Evolutionary conservation across 2,888 invertebrate species (phyloP), one percentile per base, ranked within the genome.

Genomic region (Hydriomena furcata): DNA sequence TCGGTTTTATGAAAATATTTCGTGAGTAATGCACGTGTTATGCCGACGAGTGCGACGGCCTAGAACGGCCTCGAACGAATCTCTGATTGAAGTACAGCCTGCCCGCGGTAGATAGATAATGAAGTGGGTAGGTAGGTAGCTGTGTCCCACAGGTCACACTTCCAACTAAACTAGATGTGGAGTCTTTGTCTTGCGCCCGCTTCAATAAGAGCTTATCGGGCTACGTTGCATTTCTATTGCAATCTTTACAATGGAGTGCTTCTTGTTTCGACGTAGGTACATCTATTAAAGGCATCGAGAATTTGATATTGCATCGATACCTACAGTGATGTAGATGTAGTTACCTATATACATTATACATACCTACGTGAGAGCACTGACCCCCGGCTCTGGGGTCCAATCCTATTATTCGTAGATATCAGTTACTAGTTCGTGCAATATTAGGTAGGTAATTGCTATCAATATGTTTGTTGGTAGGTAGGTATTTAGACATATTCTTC

Each of bases 1-100:
- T 85, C 80, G 87, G 81, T 84, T 88, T 88, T 89, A 89, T 90
- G 90, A 89, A 90, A 89, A 90, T 90, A 90, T 90, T 89, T 90
- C 81, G 90, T 90, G 90, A 89, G 89, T 89, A 89, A 90, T 89
- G 87, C 90, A 89, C 90, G 88, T 89, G 90, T 84, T 87, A 87
- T 89, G 84, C 79, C 71, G 71, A 66, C 62, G 83, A 86, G 86
- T 84, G 86, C 88, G 87, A 82, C 86, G 88, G 82, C 87, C 88
- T 84, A 86, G 76, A 79, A 74, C 84, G 85, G 79, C 87, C 86
- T 86, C 81, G 74, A 73, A 66, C 81, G 74, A 73, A 66, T 79
- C 79, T 82, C 79, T 82, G 84, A 87, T 87, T 87, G 82, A 82
- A 76, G 77, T 82, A 80, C 81, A 82, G 62, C 60, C 64, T 68